phyloP scores from a whole-genome alignment of 1,140 invertebrate genomes.

The Trachymyrmex septentrionalis region DNA sequence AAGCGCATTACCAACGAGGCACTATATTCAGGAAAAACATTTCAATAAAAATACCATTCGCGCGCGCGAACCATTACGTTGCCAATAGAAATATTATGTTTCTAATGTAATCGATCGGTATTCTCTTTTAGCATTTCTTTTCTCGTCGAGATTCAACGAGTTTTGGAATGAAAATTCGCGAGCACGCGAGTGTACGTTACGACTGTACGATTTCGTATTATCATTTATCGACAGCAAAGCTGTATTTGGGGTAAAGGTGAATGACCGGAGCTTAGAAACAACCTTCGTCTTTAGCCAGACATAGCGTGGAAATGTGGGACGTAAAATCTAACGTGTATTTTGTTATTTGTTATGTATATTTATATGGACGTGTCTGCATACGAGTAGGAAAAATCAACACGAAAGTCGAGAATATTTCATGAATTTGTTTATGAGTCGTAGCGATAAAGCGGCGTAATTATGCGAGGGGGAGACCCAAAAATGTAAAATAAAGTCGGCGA shows the following conservation, averaged over 20 bases:
- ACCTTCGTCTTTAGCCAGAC: constrained; percentile 9
- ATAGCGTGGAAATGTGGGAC: neutral
- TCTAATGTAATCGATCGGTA: neutral
- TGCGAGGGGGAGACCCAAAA: neutral
- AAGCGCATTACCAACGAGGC: neutral
- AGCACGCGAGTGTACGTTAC: neutral
- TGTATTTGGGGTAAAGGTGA: constrained; percentile 43
- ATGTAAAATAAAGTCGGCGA: neutral
- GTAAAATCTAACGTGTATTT: neutral
- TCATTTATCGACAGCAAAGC: constrained; percentile 26
- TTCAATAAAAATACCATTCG: neutral
- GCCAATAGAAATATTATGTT: neutral
- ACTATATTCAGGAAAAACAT: neutral
- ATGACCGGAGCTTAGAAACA: constrained; percentile 32
- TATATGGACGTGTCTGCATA: neutral
- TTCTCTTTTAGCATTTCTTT: neutral
- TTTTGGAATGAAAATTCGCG: neutral
- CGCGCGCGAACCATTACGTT: neutral
- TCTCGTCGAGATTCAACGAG: no score
- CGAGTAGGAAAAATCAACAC: constrained; percentile 8
- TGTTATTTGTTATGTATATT: neutral
- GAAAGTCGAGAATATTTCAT: constrained; percentile 39
- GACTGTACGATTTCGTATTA: neutral
- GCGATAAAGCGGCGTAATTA: constrained; percentile 37
- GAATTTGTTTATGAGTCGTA: constrained; percentile 21